Evolutionary conservation across 2,113 vertebrate species (phyloP).

Genomic region (Corythaeola cristata): DNA sequence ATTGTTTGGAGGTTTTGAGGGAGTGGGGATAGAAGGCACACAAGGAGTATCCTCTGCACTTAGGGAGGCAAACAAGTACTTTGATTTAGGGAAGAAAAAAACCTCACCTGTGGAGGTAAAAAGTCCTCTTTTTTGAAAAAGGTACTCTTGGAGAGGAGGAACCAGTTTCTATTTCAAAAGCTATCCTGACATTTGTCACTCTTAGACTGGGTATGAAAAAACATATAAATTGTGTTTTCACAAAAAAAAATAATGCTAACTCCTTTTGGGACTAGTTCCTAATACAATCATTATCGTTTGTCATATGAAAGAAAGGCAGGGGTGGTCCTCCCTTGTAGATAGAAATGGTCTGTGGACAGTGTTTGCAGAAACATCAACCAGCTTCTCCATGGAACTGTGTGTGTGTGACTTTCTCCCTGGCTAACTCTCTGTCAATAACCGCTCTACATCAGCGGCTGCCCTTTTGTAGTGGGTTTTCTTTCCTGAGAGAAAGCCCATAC

Average conservation of each 20-base stretch:
- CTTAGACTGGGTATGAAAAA: background rate
- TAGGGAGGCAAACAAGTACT: background rate
- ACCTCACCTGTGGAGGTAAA: background rate
- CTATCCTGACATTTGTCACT: background rate
- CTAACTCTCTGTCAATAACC: background rate
- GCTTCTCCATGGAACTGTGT: background rate
- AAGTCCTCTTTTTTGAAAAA: background rate
- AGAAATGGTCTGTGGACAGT: background rate
- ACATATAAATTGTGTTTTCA: background rate
- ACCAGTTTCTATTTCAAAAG: background rate
- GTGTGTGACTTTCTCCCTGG: background rate
- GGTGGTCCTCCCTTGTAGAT: background rate
- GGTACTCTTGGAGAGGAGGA: background rate
- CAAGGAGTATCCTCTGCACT: too few relatives aligned
- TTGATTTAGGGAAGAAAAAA: background rate
- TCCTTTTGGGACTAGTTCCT: background rate
- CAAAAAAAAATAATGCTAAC: background rate
- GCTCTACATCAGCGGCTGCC: background rate
- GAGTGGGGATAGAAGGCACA: background rate
- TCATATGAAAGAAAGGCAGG: background rate
- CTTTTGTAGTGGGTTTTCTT: background rate
- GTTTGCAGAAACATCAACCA: background rate
- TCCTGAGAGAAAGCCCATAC: background rate
- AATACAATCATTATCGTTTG: background rate
- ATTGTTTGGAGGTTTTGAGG: background rate